phyloP scores from a whole-genome alignment of 2,797 vertebrate genomes.

The Falco rusticolus region DNA sequence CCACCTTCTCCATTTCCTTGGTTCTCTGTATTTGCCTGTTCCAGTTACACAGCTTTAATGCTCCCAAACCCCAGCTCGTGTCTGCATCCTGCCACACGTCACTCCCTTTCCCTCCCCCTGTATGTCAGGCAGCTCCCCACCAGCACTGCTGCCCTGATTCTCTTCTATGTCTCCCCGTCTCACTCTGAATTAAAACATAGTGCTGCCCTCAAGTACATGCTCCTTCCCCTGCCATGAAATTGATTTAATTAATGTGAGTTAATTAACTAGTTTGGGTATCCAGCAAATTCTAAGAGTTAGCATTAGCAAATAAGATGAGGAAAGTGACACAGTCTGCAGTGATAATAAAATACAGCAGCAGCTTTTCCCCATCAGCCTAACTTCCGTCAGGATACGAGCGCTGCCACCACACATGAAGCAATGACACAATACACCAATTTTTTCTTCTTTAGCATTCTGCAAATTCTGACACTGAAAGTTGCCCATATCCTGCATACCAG shows the following conservation, averaged over 20 bases:
- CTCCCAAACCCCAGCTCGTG: fast-evolving
- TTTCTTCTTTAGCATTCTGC: not conserved
- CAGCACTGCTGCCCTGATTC: not conserved
- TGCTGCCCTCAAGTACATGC: not conserved
- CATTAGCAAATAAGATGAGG: conserved; percentile 13
- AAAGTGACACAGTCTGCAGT: not conserved
- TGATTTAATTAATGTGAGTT: conserved; percentile 29
- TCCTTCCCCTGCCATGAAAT: not conserved
- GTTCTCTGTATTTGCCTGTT: not conserved
- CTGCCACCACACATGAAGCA: not conserved
- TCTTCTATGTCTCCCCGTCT: not conserved
- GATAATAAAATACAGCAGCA: conserved; percentile 10
- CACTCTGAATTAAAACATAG: not conserved
- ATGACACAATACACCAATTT: not conserved
- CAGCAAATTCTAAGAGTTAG: not conserved
- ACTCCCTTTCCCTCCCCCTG: not conserved
- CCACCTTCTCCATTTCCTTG: not conserved
- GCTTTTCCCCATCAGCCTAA: not conserved
- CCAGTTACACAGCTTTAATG: not conserved
- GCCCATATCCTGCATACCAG: not conserved
- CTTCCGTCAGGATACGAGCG: not conserved
- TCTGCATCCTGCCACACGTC: not conserved
- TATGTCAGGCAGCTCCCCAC: not conserved
- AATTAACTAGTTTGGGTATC: conserved; percentile 16
- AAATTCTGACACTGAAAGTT: not conserved